A percentile compares a stretch with the other conserved stretches of the same genome.
These are phyloP conservation scores for Meandrina meandrites DNA, from an alignment of 92 coral and sea anemone genomes.

Conservation along the genomic window DNA sequence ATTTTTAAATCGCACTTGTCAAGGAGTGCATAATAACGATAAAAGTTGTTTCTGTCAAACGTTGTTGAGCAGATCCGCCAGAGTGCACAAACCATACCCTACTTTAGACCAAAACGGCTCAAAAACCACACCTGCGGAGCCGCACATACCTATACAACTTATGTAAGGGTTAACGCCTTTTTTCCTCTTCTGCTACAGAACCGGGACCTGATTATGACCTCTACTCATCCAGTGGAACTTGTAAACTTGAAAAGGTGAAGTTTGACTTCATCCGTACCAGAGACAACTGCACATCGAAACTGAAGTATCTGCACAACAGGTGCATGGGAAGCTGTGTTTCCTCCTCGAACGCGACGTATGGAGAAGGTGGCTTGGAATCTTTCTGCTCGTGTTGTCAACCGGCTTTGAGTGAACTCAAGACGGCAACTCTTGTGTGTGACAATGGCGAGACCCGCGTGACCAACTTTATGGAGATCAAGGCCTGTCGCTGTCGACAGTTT, in stretches of 20 bases:
- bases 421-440: slow-evolving; percentile 37
- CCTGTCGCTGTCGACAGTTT: slow-evolving; percentile 58
- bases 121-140: too few relatives aligned
- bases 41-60: too few relatives aligned
- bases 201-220: slow-evolving; percentile 12
- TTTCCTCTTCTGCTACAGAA: slow-evolving; percentile 16
- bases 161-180: too few relatives aligned
- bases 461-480: slow-evolving; percentile 57
- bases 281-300: slow-evolving; percentile 60
- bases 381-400: slow-evolving; percentile 70
- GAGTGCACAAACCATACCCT: too few relatives aligned
- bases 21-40: too few relatives aligned
- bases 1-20: too few relatives aligned
- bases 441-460: slow-evolving; percentile 32
- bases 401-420: not conserved
- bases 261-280: slow-evolving; percentile 27
- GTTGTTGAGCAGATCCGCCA: too few relatives aligned
- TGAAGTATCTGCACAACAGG: slow-evolving; percentile 22
- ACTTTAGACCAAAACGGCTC: too few relatives aligned
- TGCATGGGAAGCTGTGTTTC: slow-evolving; percentile 66
- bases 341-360: slow-evolving; percentile 47
- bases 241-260: not conserved
- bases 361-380: slow-evolving; percentile 42
- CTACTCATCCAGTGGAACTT: not conserved
- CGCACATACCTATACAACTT: too few relatives aligned